Evolutionary conservation across 2,888 invertebrate species (phyloP), one percentile per base, ranked within the genome.

Genomic region (Chrysodeixis includens): DNA sequence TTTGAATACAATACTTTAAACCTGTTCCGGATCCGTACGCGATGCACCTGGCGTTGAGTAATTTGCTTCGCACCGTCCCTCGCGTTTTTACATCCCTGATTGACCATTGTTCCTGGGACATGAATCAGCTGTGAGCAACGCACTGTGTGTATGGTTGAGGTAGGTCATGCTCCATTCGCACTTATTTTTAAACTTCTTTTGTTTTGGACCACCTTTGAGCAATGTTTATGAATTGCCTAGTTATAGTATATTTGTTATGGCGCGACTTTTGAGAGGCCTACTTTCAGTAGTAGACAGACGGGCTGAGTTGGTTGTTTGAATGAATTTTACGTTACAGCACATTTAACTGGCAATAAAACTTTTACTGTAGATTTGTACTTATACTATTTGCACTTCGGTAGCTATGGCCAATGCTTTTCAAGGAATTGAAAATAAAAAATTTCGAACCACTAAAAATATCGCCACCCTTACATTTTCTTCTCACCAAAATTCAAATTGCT

Each of bases 61-160:
- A 69, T 77, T 79, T 12, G 74, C 30, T 40, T 35, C 53, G 59
- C 65, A 30, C 22, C 35, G 46, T 16, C 51, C 32, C 12, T 10
- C 56, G 59, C 66, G 26, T 69, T 70, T 78, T 73, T 63, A 63
- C 61, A 32, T 16, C 61, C 30, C 58, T 76, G 79, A 79, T 79
- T 81, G 79, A 60, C 71, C 65, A 79, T 79, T 79, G 79, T 79
- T 79, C 62, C 16, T 26, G 12, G 18, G n/a, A 56, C 49, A 26
- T 67, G 60, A 70, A 32, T 70, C 74, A 62, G 66, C 32, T 32
- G n/a, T 16, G 52, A 56, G 52, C 30, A 56, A 55, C 35, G n/a
- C n/a, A n/a, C 14, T 46, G n/a, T n/a, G 44, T 46, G 30, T 16
- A n/a, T 52, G 26, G 10, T 40, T 49, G 16, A 9, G 12, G 52